Conservation (phyloP, 2,797 vertebrate species). For the Cephalopachus bancanus region DNA sequence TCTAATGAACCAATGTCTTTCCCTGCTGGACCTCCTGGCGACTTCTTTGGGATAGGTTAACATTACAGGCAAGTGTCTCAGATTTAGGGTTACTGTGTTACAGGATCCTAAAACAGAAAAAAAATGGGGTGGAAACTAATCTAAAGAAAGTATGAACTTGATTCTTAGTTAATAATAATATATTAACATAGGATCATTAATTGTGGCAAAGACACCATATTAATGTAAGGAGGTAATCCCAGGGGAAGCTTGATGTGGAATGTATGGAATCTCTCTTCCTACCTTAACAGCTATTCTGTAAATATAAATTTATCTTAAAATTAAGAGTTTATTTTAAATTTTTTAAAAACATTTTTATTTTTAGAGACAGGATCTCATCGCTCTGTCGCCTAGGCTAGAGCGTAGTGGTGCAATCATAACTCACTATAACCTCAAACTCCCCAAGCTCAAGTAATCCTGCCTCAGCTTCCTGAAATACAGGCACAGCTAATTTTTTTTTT, state of each 20-base stretch:
- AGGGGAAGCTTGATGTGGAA: neutral
- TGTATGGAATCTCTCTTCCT: neutral
- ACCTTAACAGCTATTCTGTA: neutral
- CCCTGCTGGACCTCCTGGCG: too few relatives aligned
- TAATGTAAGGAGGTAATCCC: neutral
- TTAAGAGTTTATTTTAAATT: neutral
- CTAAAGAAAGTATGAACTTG: neutral
- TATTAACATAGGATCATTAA: neutral
- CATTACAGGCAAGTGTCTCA: too few relatives aligned
- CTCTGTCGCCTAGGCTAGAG: too few relatives aligned
- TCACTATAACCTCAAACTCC: too few relatives aligned
- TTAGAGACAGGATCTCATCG: too few relatives aligned
- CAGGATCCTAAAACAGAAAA: neutral
- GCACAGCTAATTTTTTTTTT: too few relatives aligned
- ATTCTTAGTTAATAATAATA: neutral
- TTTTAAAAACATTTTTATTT: neutral
- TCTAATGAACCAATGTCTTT: too few relatives aligned
- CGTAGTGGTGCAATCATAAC: too few relatives aligned
- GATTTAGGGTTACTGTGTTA: too few relatives aligned
- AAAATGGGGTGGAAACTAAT: neutral
- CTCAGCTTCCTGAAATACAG: too few relatives aligned
- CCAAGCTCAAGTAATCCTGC: too few relatives aligned
- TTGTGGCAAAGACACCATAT: neutral
- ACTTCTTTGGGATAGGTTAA: too few relatives aligned
- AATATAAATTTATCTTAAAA: neutral